These are phyloP conservation scores for Acridotheres tristis DNA, from an alignment of 2,797 vertebrate genomes.

Conservation along the genomic window DNA sequence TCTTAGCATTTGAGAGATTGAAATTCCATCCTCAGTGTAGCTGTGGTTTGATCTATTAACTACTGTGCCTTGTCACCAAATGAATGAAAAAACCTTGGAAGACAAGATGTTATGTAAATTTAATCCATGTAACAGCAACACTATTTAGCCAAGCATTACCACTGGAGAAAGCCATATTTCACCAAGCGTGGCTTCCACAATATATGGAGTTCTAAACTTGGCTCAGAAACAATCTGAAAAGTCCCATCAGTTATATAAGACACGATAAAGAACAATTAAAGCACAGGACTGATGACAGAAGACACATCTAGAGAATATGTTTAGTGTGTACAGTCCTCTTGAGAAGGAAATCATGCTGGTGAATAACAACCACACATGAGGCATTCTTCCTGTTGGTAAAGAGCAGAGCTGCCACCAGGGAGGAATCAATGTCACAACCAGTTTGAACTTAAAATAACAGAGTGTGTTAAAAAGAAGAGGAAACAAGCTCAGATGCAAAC, in stretches of 20 bases:
- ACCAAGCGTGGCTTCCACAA: background rate
- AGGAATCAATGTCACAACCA: constrained; percentile 1
- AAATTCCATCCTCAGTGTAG: constrained; percentile 12
- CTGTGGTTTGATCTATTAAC: constrained; percentile 19
- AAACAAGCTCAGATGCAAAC: background rate
- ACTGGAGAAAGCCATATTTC: background rate
- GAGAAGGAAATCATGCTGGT: background rate
- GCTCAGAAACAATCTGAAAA: background rate
- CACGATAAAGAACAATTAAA: background rate
- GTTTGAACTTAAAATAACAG: background rate
- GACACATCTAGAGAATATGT: background rate
- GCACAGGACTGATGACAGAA: constrained; percentile 12
- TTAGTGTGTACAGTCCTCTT: background rate
- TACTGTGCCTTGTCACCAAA: constrained; percentile 12
- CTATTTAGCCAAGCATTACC: background rate
- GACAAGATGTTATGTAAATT: constrained; percentile 16
- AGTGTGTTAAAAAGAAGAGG: background rate
- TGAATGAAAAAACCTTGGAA: constrained; percentile 12
- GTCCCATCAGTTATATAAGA: background rate
- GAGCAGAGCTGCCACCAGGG: background rate
- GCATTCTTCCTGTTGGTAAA: background rate
- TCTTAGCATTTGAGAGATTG: background rate
- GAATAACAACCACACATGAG: background rate
- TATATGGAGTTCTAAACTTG: background rate
- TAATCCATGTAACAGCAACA: background rate